Percentiles rank a stretch among this genome's conserved stretches.
Conservation (phyloP, 2,113 vertebrate genomes). For the Martes martes region DNA sequence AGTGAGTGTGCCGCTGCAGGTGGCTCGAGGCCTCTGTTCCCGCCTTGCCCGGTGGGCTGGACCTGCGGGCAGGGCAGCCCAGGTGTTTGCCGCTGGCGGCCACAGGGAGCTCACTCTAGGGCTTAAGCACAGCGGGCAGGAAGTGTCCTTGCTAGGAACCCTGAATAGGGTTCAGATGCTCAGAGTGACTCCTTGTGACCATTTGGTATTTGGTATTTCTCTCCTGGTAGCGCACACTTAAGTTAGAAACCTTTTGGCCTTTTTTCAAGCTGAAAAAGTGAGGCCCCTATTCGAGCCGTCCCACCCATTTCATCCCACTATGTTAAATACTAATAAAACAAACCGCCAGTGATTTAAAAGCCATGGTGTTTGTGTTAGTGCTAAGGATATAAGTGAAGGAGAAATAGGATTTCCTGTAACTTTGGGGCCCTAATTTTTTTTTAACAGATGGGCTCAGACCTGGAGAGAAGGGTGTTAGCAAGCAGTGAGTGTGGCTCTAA, state of each 20-base stretch:
- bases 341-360: neutral
- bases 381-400: neutral
- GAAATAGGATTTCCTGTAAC: neutral
- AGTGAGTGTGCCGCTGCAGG: neutral
- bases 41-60: rapidly evolving
- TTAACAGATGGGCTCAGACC: neutral
- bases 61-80: rapidly evolving
- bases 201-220: neutral
- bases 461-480: neutral
- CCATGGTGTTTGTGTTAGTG: neutral
- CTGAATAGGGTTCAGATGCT: neutral
- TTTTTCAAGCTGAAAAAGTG: neutral
- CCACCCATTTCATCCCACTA: neutral
- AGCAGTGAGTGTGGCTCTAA: neutral
- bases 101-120: neutral
- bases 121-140: neutral
- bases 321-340: neutral
- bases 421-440: neutral
- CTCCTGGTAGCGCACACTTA: neutral
- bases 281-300: neutral
- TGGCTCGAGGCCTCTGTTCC: neutral
- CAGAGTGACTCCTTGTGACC: neutral
- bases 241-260: neutral
- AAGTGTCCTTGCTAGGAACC: neutral
- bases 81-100: neutral